Evolutionary conservation across 2,797 vertebrate genomes (phyloP), one percentile per base, ranked within the genome.

Genomic region (Hylomyscus alleni): DNA sequence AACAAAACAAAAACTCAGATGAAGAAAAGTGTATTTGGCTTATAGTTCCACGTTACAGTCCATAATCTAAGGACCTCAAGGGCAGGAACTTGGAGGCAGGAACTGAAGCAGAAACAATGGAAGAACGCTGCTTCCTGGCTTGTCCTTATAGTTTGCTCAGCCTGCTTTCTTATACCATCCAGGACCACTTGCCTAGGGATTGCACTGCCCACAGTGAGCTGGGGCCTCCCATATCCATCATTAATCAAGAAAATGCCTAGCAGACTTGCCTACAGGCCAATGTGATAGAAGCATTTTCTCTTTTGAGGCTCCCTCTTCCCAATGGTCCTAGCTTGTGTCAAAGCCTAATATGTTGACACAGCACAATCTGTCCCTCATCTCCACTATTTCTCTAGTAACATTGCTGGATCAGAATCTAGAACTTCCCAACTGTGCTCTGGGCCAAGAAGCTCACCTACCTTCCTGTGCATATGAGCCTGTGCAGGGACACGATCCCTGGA

Each of bases 371-470:
- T 50, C 44, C 0, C 0, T 2, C 7, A 12, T 3, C 10, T 7
- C 50, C 44, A 52, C 62, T 50, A 6, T 12, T 15, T 12, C 54
- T 0, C 0, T 52, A 3, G 11, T 7, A 3, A 6, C 13, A 17
- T 65, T 24, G 37, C n/a, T 47, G 40, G 73, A 14, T 24, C 24
- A 76, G 22, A 29, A 5, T 34, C 31, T 19, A 7, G 67, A 52
- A 34, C 69, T 67, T 26, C 3, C 47, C 47, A 58, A 44, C 3
- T 17, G 44, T 87, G 29, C 75, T n/a, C 37, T 81, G 1, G 4
- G 26, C 31, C 29, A 52, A 26, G 75, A 65, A 14, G 19, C 44
- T 6, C 34, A 34, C 20, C 31, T 24, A 34, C 13, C 9, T 47
- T 17, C 20, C 22, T 24, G 47, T n/a, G 11, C 8, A 13, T 40